Percentiles rank a stretch among this genome's conserved stretches.
Evolutionary conservation across 2,113 vertebrate species (phyloP).

Genomic region (Archilochus colubris): DNA sequence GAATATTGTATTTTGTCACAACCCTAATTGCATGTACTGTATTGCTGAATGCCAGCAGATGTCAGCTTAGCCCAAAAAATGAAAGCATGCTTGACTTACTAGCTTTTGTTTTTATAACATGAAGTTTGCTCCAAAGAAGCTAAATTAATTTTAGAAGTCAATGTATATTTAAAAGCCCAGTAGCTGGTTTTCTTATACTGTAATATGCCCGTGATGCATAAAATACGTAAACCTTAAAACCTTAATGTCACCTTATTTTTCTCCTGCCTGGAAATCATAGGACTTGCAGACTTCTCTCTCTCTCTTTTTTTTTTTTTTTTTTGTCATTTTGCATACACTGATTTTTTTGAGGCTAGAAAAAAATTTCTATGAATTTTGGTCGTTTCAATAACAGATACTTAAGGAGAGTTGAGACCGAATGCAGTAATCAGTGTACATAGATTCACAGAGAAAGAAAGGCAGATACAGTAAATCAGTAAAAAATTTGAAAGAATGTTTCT

Average conservation of each 20-base stretch:
- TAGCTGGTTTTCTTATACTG: not conserved
- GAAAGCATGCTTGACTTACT: not conserved
- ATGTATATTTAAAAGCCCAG: not conserved
- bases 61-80: not conserved
- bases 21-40: not conserved
- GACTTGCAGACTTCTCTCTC: not conserved
- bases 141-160: not conserved
- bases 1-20: not conserved
- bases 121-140: not conserved
- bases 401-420: not conserved
- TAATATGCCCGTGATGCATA: not conserved
- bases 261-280: not conserved
- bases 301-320: not conserved
- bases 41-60: constrained; percentile 39
- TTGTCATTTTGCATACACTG: not conserved
- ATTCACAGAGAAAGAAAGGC: not conserved
- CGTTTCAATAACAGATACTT: not conserved
- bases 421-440: not conserved
- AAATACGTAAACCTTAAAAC: not conserved
- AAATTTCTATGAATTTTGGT: not conserved
- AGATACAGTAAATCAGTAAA: not conserved
- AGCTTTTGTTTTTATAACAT: not conserved
- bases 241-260: not conserved
- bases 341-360: not conserved
- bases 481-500: not conserved